Evolutionary conservation across 2,888 invertebrate species (phyloP).

Genomic region (Drosophila prostipennis): DNA sequence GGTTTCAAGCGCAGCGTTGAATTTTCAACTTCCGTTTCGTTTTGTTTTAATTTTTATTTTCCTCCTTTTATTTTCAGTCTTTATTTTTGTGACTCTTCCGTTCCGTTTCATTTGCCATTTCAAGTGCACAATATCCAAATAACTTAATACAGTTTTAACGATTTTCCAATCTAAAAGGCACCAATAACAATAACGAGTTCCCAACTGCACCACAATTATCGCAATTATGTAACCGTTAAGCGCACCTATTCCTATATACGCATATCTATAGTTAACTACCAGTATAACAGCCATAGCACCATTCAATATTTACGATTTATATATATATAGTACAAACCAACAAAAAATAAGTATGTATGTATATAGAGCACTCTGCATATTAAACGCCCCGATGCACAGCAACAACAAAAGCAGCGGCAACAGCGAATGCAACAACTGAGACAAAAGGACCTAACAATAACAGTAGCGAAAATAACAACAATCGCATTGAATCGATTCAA

Average conservation of each 20-base stretch:
- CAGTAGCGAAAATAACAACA: constrained; percentile 3
- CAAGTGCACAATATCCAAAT: constrained; percentile 59
- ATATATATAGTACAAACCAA: constrained; percentile 38
- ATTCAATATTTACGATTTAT: constrained; percentile 35
- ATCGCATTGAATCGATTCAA: constrained; percentile 12
- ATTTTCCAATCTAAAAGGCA: constrained; percentile 36
- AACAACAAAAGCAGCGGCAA: constrained; percentile 21
- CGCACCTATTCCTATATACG: constrained; percentile 36
- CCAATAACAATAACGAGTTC: constrained; percentile 32
- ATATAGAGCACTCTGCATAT: constrained; percentile 65
- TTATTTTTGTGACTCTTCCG: neutral
- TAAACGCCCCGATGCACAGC: constrained; percentile 65
- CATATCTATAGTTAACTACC: constrained; percentile 32
- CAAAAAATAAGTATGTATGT: constrained; percentile 23
- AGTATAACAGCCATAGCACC: constrained; percentile 29
- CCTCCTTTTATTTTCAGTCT: too few relatives aligned
- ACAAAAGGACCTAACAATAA: constrained; percentile 18
- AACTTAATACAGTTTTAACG: constrained; percentile 29
- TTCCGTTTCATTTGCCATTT: constrained; percentile 50
- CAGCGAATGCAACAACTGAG: constrained; percentile 1
- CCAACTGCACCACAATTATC: constrained; percentile 61
- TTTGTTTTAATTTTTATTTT: neutral
- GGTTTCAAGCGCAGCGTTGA: constrained; percentile 81
- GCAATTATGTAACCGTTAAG: constrained; percentile 54
- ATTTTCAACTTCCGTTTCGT: constrained; percentile 25